These are phyloP conservation scores for Phylloscopus trochiloides DNA, from an alignment of 2,113 vertebrate species.

Conservation along the genomic window DNA sequence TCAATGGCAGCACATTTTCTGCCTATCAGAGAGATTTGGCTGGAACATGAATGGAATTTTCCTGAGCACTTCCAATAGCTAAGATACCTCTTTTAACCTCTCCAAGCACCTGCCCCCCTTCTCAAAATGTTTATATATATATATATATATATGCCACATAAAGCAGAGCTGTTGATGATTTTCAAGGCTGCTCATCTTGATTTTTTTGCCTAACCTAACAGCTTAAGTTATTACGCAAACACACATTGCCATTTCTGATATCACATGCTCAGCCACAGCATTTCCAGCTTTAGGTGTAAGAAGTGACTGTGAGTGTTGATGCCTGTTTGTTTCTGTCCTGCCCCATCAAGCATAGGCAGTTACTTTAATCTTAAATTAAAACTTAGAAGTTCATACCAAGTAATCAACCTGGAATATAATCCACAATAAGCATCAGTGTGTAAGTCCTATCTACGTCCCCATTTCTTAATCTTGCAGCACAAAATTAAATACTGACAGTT, in stretches of 20 bases:
- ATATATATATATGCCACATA: fast-evolving
- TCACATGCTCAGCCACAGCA: background rate
- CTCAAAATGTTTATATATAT: background rate
- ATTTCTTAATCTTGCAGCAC: background rate
- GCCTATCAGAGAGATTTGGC: background rate
- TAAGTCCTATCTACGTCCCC: background rate
- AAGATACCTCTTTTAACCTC: background rate
- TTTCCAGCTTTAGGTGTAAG: background rate
- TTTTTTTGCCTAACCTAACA: background rate
- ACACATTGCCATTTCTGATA: background rate
- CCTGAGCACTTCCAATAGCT: background rate
- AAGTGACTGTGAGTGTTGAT: background rate
- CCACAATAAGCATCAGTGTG: background rate
- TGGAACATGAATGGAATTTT: background rate
- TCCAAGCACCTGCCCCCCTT: background rate
- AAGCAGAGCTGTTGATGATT: background rate
- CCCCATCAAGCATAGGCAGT: background rate
- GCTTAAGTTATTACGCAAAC: background rate
- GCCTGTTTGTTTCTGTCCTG: background rate
- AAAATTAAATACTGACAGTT: background rate
- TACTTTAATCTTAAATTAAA: background rate
- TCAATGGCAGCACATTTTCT: background rate
- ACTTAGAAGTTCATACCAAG: background rate
- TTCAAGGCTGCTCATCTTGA: background rate
- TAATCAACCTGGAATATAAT: background rate